Evolutionary conservation across 2,888 invertebrate genomes (phyloP), one percentile per base, ranked within the genome.

Genomic region (Corbicula japonica): DNA sequence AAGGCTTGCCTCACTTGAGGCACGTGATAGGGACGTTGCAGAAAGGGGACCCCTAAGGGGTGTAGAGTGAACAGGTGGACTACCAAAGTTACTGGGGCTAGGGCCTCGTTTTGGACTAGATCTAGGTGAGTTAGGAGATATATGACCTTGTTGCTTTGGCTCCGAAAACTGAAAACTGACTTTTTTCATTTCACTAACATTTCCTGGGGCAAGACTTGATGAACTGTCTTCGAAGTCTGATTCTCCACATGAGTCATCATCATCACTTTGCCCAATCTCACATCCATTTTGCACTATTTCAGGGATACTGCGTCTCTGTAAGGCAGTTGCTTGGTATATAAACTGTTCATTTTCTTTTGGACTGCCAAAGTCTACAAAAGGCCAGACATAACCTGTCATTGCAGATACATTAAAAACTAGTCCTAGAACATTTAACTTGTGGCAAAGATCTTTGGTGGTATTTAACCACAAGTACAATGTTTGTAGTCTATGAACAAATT

Each of bases 401-500:
- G 90, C 87, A 28, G 89, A 81, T n/a, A 92, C 89, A 75, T 90
- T 89, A 21, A 93, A 78, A 34, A 93, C 85, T 69, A 91, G 89
- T n/a, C 93, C 93, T 71, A 94, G 87, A 78, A 97, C 96, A 79
- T 96, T 94, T 84, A 98, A 94, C 93, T 97, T 97, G 68, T 97
- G 94, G 62, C 97, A 95, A 93, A 98, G 96, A 93, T 97, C 97
- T 87, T 96, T 95, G 0, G 97, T 97, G 92, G 97, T 96, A 94
- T 98, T 98, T 93, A 96, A 97, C 98, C 98, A 98, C 2, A 98
- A 94, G 90, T 97, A 97, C 95, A 98, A 96, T 15, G 97, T 96
- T 93, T 96, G 96, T 12, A 96, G 95, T 87, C 96, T 94, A 65
- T 95, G 95, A 34, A 95, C 95, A 89, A 97, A 96, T 71, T 95